Conservation (phyloP, 2,113 vertebrate genomes). For the Riparia riparia region DNA sequence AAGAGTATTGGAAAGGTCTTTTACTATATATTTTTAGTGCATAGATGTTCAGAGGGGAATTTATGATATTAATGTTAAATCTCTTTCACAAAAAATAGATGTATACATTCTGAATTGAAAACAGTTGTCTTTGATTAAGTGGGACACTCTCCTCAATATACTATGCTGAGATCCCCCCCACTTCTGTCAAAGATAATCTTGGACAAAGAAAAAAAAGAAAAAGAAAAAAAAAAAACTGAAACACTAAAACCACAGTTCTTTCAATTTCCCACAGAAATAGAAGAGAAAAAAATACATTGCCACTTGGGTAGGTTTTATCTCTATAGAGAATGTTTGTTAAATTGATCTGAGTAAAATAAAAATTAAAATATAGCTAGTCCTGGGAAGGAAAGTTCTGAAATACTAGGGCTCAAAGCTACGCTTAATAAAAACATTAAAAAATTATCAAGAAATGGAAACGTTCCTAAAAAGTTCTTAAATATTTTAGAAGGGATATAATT, state of each 20-base stretch:
- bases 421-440: not conserved
- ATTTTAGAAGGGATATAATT: not conserved
- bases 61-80: not conserved
- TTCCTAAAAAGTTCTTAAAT: not conserved
- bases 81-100: not conserved
- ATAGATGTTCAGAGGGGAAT: not conserved
- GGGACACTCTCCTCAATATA: not conserved
- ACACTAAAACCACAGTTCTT: not conserved
- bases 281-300: not conserved
- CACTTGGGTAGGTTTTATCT: not conserved
- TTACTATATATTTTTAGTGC: not conserved
- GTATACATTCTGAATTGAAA: not conserved
- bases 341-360: not conserved
- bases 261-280: not conserved
- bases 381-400: not conserved
- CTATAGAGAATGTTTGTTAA: not conserved
- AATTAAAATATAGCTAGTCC: not conserved
- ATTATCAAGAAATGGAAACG: not conserved
- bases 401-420: not conserved
- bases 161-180: not conserved
- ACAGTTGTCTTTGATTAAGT: not conserved
- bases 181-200: not conserved
- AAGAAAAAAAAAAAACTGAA: not conserved
- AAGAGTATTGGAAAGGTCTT: not conserved
- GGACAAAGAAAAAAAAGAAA: not conserved